Percentiles rank a stretch among this genome's conserved stretches.
phyloP scores from a whole-genome alignment of 2,888 invertebrate genomes.

The Polymixis lichenea region DNA sequence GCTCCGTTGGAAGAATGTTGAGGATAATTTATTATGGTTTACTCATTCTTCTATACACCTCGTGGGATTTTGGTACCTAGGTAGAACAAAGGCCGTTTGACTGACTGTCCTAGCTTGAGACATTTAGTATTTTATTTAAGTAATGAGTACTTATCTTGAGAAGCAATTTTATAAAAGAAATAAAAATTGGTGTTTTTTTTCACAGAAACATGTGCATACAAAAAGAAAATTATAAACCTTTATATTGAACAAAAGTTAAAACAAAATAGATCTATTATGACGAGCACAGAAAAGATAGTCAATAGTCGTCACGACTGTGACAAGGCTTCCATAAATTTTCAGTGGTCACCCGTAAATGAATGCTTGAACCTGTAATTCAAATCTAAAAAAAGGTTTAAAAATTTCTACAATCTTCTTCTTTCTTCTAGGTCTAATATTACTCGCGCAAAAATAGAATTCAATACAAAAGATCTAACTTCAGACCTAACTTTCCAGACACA shows the following conservation, averaged over 20 bases:
- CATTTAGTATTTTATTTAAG: neutral
- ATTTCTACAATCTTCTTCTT: too few species aligned
- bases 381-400: neutral
- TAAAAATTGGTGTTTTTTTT: too few species aligned
- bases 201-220: too few species aligned
- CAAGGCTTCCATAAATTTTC: too few species aligned
- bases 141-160: neutral
- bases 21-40: slow-evolving; percentile 47
- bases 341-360: too few species aligned
- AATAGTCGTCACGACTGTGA: too few species aligned
- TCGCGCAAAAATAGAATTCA: neutral
- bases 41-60: slow-evolving; percentile 14
- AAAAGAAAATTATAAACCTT: too few species aligned
- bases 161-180: too few species aligned
- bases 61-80: slow-evolving; percentile 3
- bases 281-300: too few species aligned
- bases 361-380: neutral
- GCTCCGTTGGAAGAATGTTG: slow-evolving; percentile 45
- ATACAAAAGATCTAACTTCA: neutral
- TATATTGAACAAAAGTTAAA: too few species aligned
- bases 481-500: slow-evolving; percentile 11
- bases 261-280: too few species aligned
- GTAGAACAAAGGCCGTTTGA: neutral
- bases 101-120: neutral
- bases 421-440: neutral